Base-by-base conservation (phyloP, 2,888 invertebrate species). In the Drosophila greeni region DNA sequence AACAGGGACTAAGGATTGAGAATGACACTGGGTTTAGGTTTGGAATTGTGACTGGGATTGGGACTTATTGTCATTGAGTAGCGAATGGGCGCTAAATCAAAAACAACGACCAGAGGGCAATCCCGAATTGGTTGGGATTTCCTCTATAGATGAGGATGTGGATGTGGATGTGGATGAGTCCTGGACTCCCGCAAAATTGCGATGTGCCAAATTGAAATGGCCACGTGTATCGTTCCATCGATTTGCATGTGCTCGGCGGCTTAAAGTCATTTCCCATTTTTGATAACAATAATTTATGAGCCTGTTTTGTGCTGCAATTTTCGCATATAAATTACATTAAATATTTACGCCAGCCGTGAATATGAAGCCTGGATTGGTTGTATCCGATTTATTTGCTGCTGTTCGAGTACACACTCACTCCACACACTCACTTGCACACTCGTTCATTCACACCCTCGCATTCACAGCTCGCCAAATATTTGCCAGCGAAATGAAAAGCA, bases 1-100 rank as follows among this genome's bases (percentile, higher is more conserved):
- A 11, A 29, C 29, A 2, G 29, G 29, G 11, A 29, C 29, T n/a
- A n/a, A n/a, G n/a, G n/a, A n/a, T n/a, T n/a, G n/a, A n/a, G n/a
- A n/a, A n/a, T n/a, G n/a, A n/a, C n/a, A n/a, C n/a, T n/a, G n/a
- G n/a, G n/a, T n/a, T n/a, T n/a, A n/a, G n/a, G n/a, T n/a, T 37
- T 18, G 12, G 20, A 20, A 0, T 23, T 20, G n/a, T n/a, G 0
- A 23, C 3, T 24, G 42, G 65, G 20, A 62, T 53, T 42, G 53
- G 66, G 42, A 62, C 66, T 65, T 53, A 65, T 65, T 62, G 66
- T 65, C 62, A 62, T 52, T 53, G 62, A 52, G 52, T 20, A 36
- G 53, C 60, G 39, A 64, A 42, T 54, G 66, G 31, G 23, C 49
- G 48, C 67, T 67, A 65, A 75, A 75, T 80, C 77, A 75, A 65